Base-by-base conservation (phyloP, 2,113 vertebrate genomes). In the Heterochromis multidens region DNA sequence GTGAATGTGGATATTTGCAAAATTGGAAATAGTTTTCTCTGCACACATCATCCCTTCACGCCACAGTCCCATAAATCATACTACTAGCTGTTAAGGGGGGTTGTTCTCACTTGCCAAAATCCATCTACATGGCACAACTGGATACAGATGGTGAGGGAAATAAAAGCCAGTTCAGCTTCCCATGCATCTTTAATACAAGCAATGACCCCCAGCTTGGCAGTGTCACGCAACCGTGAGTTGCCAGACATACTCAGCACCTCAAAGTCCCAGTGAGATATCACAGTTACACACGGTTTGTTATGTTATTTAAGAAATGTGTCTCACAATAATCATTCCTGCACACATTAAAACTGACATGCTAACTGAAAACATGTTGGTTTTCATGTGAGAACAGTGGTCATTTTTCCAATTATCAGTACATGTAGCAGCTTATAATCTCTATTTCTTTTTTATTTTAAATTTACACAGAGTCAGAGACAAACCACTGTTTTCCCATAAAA, bases 171-270 rank as follows among this genome's bases (percentile, higher is more conserved):
- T 92, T 91, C 86, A 87, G 85, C 92, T 89, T 72, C 31, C 62
- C 78, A 90, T 65, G 87, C 88, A 57, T 92, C 91, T 92, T 93
- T 93, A 95, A 92, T 91, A 87, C 74, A 80, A 85, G 83, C 89
- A 85, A 81, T 82, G 91, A 92, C 88, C 93, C 88, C 65, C 63
- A 78, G 79, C 79, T 84, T 91, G 88, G 90, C 82, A 86, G 85
- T n/a, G 14, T 79, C 87, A 59, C 33, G 58, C 57, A 62, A 87
- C 74, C 81, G 60, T 0, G n/a, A 37, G 80, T 21, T 27, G 85
- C 85, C 85, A 93, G 60, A 91, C 82, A 88, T 86, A 61, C 89
- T 89, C 87, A 82, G 84, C 81, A 89, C 33, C 84, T 80, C 83
- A 77, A 61, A 80, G 79, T 62, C 81, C 46, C 57, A 58, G 80